Percentiles rank a stretch among this genome's conserved stretches.
phyloP scores from a whole-genome alignment of 2,113 vertebrate genomes.

The Myxocyprinus asiaticus region DNA sequence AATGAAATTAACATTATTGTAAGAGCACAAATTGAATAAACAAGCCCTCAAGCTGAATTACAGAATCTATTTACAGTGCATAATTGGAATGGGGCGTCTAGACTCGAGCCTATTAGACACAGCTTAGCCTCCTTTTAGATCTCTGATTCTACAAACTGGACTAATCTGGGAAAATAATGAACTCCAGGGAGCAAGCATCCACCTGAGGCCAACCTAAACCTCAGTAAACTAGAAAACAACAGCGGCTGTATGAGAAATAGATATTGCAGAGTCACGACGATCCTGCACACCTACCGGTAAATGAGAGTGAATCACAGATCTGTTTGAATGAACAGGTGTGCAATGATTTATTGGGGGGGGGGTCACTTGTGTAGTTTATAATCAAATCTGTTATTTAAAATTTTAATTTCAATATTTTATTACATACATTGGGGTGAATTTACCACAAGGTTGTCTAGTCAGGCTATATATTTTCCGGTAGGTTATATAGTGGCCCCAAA shows the following conservation, averaged over 20 bases:
- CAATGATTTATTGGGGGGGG: too few species aligned
- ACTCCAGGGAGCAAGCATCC: conserved; percentile 62
- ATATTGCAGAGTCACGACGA: conserved; percentile 9
- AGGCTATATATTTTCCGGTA: too few species aligned
- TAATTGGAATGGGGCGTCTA: conserved; percentile 77
- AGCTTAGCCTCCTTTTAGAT: conserved; percentile 69
- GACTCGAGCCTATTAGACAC: conserved; percentile 77
- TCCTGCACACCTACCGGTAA: neutral
- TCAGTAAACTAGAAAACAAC: conserved; percentile 45
- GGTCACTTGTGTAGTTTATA: too few species aligned
- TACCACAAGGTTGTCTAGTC: too few species aligned
- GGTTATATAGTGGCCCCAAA: too few species aligned
- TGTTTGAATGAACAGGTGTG: neutral
- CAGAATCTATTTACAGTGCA: conserved; percentile 77
- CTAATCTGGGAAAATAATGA: conserved; percentile 77
- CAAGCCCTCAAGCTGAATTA: conserved; percentile 71
- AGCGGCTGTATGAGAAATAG: neutral
- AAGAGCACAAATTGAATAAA: conserved; percentile 75
- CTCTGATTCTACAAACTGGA: conserved; percentile 67
- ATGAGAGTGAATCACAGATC: neutral
- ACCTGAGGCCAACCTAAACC: conserved; percentile 70
- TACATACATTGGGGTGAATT: too few species aligned
- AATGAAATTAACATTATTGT: conserved; percentile 69
- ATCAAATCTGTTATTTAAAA: too few species aligned
- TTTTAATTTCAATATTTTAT: too few species aligned